phyloP scores from a whole-genome alignment of 2,888 invertebrate genomes.

The Rhamnusium bicolor region DNA sequence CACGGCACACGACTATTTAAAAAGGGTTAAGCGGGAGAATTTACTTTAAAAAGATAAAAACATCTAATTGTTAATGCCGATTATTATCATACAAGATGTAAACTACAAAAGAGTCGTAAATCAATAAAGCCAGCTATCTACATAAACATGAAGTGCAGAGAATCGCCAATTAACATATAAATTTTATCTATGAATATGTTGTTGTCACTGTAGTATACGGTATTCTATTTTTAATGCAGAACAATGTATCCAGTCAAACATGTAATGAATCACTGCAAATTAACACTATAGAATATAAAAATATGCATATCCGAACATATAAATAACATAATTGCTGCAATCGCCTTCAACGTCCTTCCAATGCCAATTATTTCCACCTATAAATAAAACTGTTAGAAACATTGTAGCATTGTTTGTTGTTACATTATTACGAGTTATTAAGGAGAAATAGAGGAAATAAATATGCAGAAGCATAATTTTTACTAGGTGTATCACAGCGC shows the following conservation, averaged over 20 bases:
- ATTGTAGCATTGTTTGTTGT: no score
- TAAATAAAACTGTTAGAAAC: conserved; percentile 20
- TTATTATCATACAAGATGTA: no score
- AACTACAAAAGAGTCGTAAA: no score
- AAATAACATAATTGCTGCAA: conserved; percentile 55
- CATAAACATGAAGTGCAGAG: neutral
- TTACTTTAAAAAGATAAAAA: no score
- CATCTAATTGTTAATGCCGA: no score
- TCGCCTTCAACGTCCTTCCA: conserved; percentile 61
- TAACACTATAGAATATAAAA: conserved; percentile 20
- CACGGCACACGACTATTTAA: no score
- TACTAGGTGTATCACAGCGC: no score
- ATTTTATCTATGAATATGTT: conserved; percentile 3
- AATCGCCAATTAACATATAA: conserved; percentile 6
- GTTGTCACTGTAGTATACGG: conserved; percentile 10
- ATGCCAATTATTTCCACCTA: conserved; percentile 41
- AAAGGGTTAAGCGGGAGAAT: no score
- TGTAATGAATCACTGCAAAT: conserved; percentile 32
- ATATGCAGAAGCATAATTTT: no score
- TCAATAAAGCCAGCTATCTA: neutral
- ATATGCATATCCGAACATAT: conserved; percentile 30
- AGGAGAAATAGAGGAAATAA: neutral
- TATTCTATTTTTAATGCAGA: conserved; percentile 36
- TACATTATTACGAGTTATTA: neutral
- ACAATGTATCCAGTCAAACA: conserved; percentile 35